Base-by-base conservation (phyloP, 23 tunicate genomes). In the Halocynthia roretzi region DNA sequence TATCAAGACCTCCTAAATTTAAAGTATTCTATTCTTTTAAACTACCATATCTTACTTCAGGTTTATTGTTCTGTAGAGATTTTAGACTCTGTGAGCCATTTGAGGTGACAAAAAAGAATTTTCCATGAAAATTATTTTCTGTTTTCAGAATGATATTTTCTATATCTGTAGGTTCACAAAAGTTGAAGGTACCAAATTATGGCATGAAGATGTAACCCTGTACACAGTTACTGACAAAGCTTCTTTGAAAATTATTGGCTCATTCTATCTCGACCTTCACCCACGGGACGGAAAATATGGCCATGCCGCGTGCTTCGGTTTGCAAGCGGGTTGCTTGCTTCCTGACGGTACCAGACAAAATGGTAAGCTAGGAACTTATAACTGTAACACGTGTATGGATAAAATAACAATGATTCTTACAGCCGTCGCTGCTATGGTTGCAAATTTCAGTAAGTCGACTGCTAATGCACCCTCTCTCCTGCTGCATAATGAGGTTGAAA, bases 341-440 rank as follows among this genome's bases (percentile, higher is more conserved):
- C 71, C 90, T 6, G 87, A 91, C 71, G 97, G 97, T n/a, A 81
- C 56, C 0, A 53, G 97, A 50, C 97, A 91, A 51, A 66, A 58
- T 49, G 90, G 97, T 85, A 56, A 7, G 18, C 67, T 2, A n/a
- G 15, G 17, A 58, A 58, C 2, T 58, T 58, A 58, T 58, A n/a
- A 58, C 17, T 4, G 17, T 15, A 58, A 58, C 63, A 14, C n/a
- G 44, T 31, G 64, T 0, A 60, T 15, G 64, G 17, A 15, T n/a
- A 60, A 60, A 60, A 60, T 17, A n/a, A 15, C 64, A 4, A n/a
- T n/a, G 12, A 14, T 31, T 56, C 17, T 22, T 56, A 48, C 86
- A 91, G 97, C 90, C 6, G 90, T 85, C 9, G 97, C 97, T 7
- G 97, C 97, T 8, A 91, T 91, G 97, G 97, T 91, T 6, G 90